Percentiles rank a stretch among this genome's conserved stretches.
phyloP scores from a whole-genome alignment of 35 echinoderm and acorn worm genomes.

The Lytechinus pictus region DNA sequence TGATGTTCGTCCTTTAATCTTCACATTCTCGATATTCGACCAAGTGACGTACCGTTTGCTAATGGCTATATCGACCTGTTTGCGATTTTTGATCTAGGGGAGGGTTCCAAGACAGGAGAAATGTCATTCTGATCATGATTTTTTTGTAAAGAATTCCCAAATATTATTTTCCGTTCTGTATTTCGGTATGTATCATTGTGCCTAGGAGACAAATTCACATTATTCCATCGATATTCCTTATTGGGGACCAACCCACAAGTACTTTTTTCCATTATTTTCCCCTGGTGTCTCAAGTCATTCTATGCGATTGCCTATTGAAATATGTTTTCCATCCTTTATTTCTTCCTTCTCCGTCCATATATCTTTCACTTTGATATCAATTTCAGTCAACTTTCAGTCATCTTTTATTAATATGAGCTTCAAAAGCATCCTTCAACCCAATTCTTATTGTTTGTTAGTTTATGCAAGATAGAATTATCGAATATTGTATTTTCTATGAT shows the following conservation, averaged over 20 bases:
- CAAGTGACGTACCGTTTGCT: not conserved
- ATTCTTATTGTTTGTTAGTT: too few species aligned
- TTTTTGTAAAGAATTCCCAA: not conserved
- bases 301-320: too few species aligned
- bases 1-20: not conserved
- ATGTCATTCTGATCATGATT: not conserved
- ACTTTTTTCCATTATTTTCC: too few species aligned
- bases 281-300: too few species aligned
- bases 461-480: too few species aligned
- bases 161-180: not conserved
- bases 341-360: too few species aligned
- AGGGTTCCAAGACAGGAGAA: not conserved
- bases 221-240: not conserved
- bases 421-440: too few species aligned
- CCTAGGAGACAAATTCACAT: not conserved
- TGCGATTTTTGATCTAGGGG: not conserved
- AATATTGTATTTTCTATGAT: too few species aligned
- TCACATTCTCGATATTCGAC: not conserved
- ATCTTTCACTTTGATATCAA: too few species aligned
- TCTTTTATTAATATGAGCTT: too few species aligned
- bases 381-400: too few species aligned
- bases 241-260: not conserved
- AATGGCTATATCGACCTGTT: slow-evolving; percentile 18
- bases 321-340: too few species aligned
- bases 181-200: not conserved